These are phyloP conservation scores for Geococcyx californianus DNA, from an alignment of 2,113 vertebrate genomes.

Conservation along the genomic window DNA sequence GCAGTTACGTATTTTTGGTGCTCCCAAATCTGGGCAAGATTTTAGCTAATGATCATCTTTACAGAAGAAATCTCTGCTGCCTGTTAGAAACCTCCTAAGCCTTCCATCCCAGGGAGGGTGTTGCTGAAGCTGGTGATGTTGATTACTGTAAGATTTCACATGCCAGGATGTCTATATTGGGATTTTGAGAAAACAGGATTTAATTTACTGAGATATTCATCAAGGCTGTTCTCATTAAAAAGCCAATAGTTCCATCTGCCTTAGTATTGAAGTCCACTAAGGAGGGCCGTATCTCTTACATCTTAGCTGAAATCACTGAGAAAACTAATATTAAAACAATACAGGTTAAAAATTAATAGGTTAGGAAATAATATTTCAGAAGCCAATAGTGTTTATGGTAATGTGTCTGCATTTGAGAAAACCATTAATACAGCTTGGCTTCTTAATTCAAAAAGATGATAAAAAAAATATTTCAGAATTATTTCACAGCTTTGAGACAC, in stretches of 20 bases:
- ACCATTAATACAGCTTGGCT: background rate
- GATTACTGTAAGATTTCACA: background rate
- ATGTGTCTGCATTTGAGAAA: slow-evolving; percentile 6
- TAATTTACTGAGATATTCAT: slow-evolving; percentile 43
- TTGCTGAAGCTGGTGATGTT: background rate
- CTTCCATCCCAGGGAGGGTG: background rate
- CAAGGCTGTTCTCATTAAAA: background rate
- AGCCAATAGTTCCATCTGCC: background rate
- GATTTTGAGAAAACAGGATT: background rate
- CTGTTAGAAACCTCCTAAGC: background rate
- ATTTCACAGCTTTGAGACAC: background rate
- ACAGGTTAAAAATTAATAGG: background rate
- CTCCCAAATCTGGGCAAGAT: background rate
- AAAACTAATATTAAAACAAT: slow-evolving; percentile 31
- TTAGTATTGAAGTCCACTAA: background rate
- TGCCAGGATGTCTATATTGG: background rate
- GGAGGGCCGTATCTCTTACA: background rate
- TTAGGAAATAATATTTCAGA: slow-evolving; percentile 19
- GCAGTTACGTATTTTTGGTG: background rate
- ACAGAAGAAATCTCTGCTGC: background rate
- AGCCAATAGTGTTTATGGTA: background rate
- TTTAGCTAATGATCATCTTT: background rate
- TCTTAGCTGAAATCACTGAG: background rate
- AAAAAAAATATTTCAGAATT: background rate
- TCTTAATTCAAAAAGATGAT: background rate